These are phyloP conservation scores for Eonycteris spelaea DNA, from an alignment of 2,113 vertebrate genomes.

Conservation along the genomic window DNA sequence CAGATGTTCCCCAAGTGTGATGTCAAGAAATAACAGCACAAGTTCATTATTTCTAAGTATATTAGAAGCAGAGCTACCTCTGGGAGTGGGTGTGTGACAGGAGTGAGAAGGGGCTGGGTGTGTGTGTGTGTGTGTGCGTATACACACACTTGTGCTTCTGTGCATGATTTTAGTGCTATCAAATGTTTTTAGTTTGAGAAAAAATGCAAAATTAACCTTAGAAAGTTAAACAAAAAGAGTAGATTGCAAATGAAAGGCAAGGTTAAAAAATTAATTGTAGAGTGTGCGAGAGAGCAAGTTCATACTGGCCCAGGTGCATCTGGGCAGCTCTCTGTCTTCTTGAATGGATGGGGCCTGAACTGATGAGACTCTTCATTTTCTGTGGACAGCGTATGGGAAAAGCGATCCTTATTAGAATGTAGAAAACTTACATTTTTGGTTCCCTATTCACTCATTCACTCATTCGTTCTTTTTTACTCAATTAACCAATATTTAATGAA, in stretches of 20 bases:
- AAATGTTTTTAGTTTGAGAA: neutral
- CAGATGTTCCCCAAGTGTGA: neutral
- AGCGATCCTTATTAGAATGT: neutral
- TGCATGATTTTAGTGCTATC: neutral
- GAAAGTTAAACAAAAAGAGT: neutral
- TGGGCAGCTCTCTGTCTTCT: neutral
- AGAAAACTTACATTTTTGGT: neutral
- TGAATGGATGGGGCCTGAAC: accelerated
- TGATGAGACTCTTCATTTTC: neutral
- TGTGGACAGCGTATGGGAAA: neutral
- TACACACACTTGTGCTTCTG: too few species aligned
- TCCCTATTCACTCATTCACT: neutral
- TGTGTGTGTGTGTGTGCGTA: neutral
- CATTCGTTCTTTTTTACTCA: neutral
- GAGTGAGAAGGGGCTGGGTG: neutral
- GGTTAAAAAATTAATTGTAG: neutral
- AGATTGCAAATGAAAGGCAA: neutral
- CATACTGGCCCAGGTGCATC: neutral
- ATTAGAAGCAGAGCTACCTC: neutral
- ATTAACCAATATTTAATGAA: neutral
- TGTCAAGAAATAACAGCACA: neutral
- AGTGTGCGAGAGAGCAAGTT: neutral
- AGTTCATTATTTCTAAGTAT: neutral
- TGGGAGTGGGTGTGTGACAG: neutral
- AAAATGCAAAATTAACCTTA: neutral